A percentile compares a stretch with the other conserved stretches of the same genome.
phyloP scores from a whole-genome alignment of 1,140 invertebrate genomes.

The Aphelinus certus region DNA sequence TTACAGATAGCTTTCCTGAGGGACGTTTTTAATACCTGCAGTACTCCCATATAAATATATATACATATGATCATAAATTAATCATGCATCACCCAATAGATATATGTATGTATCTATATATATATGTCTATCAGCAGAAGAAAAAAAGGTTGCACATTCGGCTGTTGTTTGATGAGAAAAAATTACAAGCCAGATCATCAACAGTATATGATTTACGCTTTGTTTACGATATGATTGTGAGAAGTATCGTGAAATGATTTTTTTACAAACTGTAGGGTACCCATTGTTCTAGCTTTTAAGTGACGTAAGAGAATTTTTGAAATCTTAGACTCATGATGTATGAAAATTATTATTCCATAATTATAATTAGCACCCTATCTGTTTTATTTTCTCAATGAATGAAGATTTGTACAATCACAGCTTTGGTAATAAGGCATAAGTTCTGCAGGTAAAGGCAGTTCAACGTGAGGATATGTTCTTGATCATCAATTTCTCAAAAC shows the following conservation, averaged over 20 bases:
- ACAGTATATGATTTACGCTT: conserved; percentile 35
- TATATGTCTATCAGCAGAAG: conserved; percentile 37
- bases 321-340: conserved; percentile 28
- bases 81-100: conserved; percentile 9
- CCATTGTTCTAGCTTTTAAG: conserved; percentile 53
- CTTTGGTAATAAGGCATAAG: conserved; percentile 24
- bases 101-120: conserved; percentile 45
- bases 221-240: conserved; percentile 30
- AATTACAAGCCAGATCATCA: conserved; percentile 39
- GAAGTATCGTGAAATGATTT: conserved; percentile 36
- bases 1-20: conserved; percentile 65
- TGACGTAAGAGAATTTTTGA: conserved; percentile 40
- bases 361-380: conserved; percentile 48
- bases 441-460: conserved; percentile 29
- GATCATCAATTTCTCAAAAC: neutral
- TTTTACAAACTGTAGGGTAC: conserved; percentile 51
- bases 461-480: conserved; percentile 17
- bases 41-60: conserved; percentile 50
- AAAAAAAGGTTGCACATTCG: conserved; percentile 33
- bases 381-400: conserved; percentile 54
- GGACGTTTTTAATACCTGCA: conserved; percentile 61
- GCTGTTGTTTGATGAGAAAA: conserved; percentile 37
- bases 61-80: conserved; percentile 42
- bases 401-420: conserved; percentile 52
- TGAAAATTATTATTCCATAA: conserved; percentile 31